A percentile compares a stretch with the other conserved stretches of the same genome.
Evolutionary conservation across 2,113 vertebrate species (phyloP).

Genomic region (Tachysurus vachellii): DNA sequence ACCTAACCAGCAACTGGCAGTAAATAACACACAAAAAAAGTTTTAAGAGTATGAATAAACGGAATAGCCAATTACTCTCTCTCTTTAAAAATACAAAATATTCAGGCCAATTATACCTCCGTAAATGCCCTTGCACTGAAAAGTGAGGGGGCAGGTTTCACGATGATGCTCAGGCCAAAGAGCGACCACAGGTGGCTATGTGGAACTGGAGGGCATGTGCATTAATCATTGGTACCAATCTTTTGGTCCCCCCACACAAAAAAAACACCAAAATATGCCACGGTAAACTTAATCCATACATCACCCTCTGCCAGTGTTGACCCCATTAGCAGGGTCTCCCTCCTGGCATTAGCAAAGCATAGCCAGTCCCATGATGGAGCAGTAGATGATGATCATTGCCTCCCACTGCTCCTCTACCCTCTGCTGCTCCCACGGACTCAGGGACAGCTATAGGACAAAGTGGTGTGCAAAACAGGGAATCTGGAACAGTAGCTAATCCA

Average conservation of each 20-base stretch:
- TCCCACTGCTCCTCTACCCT: slow-evolving; percentile 38
- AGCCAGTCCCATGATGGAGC: slow-evolving; percentile 8
- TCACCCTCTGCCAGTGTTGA: slow-evolving; percentile 70
- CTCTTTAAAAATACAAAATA: slow-evolving; percentile 17
- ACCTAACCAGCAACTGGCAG: slow-evolving; percentile 31
- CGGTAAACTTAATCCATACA: slow-evolving; percentile 85
- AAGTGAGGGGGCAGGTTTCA: slow-evolving; percentile 38
- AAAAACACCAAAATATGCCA: slow-evolving; percentile 76
- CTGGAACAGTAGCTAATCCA: slow-evolving; percentile 1
- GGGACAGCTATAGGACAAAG: slow-evolving; percentile 21
- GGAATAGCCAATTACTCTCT: slow-evolving; percentile 15
- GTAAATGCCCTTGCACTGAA: slow-evolving; percentile 53
- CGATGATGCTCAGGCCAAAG: slow-evolving; percentile 54
- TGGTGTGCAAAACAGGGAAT: background rate
- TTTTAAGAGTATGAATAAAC: slow-evolving; percentile 45
- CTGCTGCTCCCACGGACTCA: slow-evolving; percentile 7
- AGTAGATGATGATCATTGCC: slow-evolving; percentile 44
- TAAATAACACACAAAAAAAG: slow-evolving; percentile 41
- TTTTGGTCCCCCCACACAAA: slow-evolving; percentile 64
- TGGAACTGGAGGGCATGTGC: slow-evolving; percentile 74
- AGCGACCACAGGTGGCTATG: slow-evolving; percentile 69
- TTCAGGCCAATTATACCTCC: slow-evolving; percentile 45
- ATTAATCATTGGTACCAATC: slow-evolving; percentile 79
- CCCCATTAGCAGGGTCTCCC: slow-evolving; percentile 65
- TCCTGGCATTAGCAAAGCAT: slow-evolving; percentile 51